A percentile compares a stretch with the other conserved stretches of the same genome.
Conservation (phyloP, 2,797 vertebrate species). For the Centropyge bicolor region DNA sequence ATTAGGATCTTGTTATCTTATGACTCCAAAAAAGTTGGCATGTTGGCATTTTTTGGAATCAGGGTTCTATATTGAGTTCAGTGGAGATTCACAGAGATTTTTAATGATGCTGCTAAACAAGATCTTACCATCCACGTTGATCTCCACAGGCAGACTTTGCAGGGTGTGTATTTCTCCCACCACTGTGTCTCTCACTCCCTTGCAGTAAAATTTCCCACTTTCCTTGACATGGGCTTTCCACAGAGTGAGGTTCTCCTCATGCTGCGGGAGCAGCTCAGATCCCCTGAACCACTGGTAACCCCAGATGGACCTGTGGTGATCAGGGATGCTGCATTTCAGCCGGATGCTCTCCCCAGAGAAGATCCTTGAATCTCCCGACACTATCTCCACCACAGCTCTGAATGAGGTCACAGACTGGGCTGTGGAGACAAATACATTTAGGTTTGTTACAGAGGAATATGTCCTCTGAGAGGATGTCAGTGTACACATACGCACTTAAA, state of each 20-base stretch:
- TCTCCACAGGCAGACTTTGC: constrained; percentile 67
- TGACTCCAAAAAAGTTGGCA: too few species aligned
- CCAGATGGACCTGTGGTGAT: constrained; percentile 55
- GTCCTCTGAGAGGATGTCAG: too few species aligned
- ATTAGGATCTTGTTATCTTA: not conserved
- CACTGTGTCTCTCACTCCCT: constrained; percentile 46
- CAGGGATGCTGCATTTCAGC: constrained; percentile 72
- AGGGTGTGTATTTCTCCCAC: constrained; percentile 32
- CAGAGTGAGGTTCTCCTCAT: constrained; percentile 1
- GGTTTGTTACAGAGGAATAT: not conserved
- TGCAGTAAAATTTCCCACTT: constrained; percentile 75
- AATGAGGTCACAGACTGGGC: rapidly evolving
- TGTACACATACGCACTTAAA: not conserved
- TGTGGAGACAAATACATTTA: constrained; percentile 13
- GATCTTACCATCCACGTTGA: constrained; percentile 78
- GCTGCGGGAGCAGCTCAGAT: not conserved
- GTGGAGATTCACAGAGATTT: not conserved
- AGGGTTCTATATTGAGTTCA: too few species aligned
- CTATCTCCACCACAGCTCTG: constrained; percentile 47
- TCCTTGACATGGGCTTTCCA: constrained; percentile 22
- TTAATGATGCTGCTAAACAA: not conserved
- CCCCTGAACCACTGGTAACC: constrained; percentile 74
- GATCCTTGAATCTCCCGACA: constrained; percentile 37
- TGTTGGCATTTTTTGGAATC: too few species aligned
- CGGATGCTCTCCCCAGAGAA: constrained; percentile 70